Percentiles rank a stretch among this genome's conserved stretches.
These are phyloP conservation scores for Neotoxoptera formosana DNA, from an alignment of 1,140 invertebrate species.

Conservation along the genomic window DNA sequence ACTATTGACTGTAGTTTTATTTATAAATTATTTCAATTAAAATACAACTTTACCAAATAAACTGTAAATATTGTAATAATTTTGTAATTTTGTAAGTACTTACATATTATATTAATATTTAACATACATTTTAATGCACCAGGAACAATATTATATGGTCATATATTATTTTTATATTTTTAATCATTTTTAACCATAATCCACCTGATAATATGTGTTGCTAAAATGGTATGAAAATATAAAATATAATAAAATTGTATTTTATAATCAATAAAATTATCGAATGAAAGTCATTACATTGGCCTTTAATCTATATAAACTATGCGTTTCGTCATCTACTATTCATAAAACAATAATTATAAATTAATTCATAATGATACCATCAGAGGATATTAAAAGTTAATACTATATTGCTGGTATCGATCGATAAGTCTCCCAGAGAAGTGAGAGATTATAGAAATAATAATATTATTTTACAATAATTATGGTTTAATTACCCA, in stretches of 20 bases:
- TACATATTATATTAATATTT: no score
- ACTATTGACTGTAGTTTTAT: neutral
- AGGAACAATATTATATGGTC: neutral
- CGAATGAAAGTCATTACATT: conserved; percentile 41
- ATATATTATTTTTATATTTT: neutral
- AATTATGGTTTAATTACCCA: conserved; percentile 53
- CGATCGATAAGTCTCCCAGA: conserved; percentile 47
- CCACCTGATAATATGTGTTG: neutral
- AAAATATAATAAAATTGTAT: neutral
- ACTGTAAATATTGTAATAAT: neutral
- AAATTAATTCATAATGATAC: conserved; percentile 45
- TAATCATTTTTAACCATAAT: conserved; percentile 11
- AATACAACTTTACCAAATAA: neutral
- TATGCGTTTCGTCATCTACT: conserved; percentile 49
- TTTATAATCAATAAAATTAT: conserved; percentile 43
- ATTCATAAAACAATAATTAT: conserved; percentile 55
- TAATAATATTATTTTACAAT: conserved; percentile 42
- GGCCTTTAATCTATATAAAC: conserved; percentile 52
- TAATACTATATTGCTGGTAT: conserved; percentile 36
- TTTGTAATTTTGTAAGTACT: no score
- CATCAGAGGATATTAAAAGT: conserved; percentile 48
- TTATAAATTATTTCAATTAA: conserved; percentile 4
- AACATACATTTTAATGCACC: neutral
- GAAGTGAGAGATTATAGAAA: conserved; percentile 30
- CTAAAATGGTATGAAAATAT: conserved; percentile 20